Conservation (phyloP, 2,797 vertebrate genomes). For the Anisognathus igniventris region DNA sequence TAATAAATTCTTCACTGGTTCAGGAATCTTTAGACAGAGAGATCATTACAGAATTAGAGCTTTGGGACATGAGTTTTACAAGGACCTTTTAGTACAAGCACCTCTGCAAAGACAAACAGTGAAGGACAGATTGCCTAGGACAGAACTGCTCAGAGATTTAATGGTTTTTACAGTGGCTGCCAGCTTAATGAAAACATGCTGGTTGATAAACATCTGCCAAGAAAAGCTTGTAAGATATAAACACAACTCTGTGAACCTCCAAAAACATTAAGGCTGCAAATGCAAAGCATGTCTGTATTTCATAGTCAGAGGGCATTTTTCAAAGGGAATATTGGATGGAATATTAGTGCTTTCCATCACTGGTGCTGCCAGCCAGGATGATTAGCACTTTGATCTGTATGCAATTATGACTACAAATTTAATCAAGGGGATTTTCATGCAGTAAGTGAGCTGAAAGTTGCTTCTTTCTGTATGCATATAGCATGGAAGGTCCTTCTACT, state of each 20-base stretch:
- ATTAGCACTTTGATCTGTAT: slow-evolving; percentile 53
- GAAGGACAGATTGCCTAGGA: not conserved
- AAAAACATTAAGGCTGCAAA: not conserved
- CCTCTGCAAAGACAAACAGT: not conserved
- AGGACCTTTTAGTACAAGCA: not conserved
- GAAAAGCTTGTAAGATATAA: not conserved
- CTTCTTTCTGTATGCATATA: not conserved
- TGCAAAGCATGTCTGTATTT: not conserved
- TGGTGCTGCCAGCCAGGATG: slow-evolving; percentile 24
- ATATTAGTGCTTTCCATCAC: slow-evolving; percentile 32
- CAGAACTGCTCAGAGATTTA: not conserved
- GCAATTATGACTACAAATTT: slow-evolving; percentile 35
- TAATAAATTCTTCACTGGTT: not conserved
- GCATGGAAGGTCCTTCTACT: not conserved
- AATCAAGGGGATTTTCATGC: slow-evolving; percentile 32
- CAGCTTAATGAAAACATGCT: not conserved
- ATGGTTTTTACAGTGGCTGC: not conserved
- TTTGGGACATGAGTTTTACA: not conserved
- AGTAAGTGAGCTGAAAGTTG: not conserved
- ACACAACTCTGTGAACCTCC: not conserved
- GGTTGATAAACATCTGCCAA: not conserved
- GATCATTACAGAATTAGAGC: not conserved
- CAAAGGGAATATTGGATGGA: slow-evolving; percentile 2
- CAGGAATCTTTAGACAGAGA: not conserved
- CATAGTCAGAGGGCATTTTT: slow-evolving; percentile 17